Evolutionary conservation across 2,888 invertebrate species (phyloP), one percentile per base, ranked within the genome.

Genomic region (Drosophila maculinotata): DNA sequence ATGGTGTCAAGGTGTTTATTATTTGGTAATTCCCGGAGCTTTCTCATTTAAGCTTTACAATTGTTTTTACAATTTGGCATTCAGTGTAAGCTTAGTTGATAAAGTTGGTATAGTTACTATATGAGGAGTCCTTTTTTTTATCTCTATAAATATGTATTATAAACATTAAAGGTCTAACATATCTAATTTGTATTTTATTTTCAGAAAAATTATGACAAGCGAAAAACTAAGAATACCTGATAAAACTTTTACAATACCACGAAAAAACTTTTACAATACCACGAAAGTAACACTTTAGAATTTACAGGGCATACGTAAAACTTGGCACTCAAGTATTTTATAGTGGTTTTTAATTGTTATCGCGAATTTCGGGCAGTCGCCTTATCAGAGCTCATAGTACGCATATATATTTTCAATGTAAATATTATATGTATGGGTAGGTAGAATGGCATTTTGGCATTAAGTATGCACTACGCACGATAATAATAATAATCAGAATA

Each of bases 401-500:
- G 38, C 30, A 62, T 38, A 47, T 20, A 4, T n/a, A 39, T 60
- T n/a, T 62, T 45, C n/a, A 20, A 15, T 31, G 14, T 39, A 26
- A 17, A 60, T 59, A 33, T 14, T 14, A 9, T 8, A n/a, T 10
- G 15, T 45, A 17, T 14, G 25, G 12, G 17, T 38, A 49, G 3
- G 17, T 44, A 15, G 10, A 44, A 23, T n/a, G 51, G 45, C n/a
- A 23, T 28, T 28, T 44, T 8, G 12, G 1, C 9, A 20, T 45
- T 10, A 20, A 17, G 42, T 26, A 20, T 8, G n/a, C 25, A 9
- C 14, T 33, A 26, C n/a, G 14, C 31, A 9, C 10, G 25, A 17
- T 33, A 58, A 25, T n/a, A 52, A 28, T 42, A 38, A 36, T 15
- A 45, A 59, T 57, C 53, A 67, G 57, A 56, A 62, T 62, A 68